Conservation (phyloP, 2,888 invertebrate genomes). For the Meghimatium bilineatum region DNA sequence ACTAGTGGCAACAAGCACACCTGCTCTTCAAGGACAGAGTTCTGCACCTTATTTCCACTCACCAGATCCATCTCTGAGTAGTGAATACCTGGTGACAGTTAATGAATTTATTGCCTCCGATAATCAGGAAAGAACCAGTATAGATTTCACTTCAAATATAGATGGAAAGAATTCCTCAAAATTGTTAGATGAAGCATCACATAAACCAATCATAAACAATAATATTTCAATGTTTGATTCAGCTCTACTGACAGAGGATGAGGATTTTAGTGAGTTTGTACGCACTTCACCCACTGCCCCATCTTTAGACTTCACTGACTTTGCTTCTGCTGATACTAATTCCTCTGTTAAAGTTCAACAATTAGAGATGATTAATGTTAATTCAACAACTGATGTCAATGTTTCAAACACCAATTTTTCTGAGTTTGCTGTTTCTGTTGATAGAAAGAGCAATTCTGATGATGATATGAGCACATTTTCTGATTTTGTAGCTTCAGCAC, state of each 20-base stretch:
- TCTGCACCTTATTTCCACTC: neutral
- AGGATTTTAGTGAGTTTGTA: constrained; percentile 28
- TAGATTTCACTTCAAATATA: neutral
- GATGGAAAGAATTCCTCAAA: neutral
- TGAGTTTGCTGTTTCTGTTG: neutral
- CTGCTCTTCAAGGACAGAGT: neutral
- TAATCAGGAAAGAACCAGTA: no score
- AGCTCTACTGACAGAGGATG: neutral
- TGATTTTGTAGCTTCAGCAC: constrained; percentile 4
- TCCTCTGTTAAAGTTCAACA: neutral
- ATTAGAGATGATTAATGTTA: neutral
- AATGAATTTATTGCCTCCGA: neutral
- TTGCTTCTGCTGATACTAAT: constrained; percentile 23
- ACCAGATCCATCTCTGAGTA: neutral
- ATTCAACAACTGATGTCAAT: neutral
- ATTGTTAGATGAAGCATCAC: neutral
- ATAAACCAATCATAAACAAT: neutral
- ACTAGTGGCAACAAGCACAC: neutral
- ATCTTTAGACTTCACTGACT: constrained; percentile 32
- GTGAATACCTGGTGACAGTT: neutral
- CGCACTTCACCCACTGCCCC: constrained; percentile 29
- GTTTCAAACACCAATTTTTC: neutral
- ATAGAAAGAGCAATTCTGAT: neutral
- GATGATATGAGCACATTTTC: neutral
- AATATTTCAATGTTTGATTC: neutral